Base-by-base conservation (phyloP, 1,140 invertebrate genomes). In the Tetramorium parvispinum region DNA sequence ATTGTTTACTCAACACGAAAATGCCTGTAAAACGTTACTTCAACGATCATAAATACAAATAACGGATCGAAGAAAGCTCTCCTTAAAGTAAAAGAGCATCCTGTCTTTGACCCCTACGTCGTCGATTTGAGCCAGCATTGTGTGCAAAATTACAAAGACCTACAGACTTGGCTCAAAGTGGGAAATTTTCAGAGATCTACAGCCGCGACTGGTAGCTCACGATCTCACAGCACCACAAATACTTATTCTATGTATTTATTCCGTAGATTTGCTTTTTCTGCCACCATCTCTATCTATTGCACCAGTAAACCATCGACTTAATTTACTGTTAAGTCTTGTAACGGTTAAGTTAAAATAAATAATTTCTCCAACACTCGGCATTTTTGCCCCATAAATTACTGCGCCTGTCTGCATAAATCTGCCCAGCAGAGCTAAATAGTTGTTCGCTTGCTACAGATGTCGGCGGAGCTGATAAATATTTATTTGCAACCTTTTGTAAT, bases 61-160 rank as follows among this genome's bases (percentile, higher is more conserved):
- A 93, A 82, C 85, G 93, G 93, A 24, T 92, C 91, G 11, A 95
- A 95, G 88, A 95, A 95, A 88, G 94, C 95, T 3, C 95, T 96
- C 7, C 94, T 97, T 3, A 97, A 97, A 95, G 97, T 98, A 1
- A 94, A 97, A 7, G 97, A 98, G 91, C 97, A 98, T 95, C 97
- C 97, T 13, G 95, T 95, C 37, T 96, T 96, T 92, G 97, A 97
- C 1, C 97, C 97, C 0, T 97, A 98, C 90, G 96, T 98, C 37
- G 97, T 97, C 61, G 96, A 97, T 93, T 94, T 97, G 27, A 96
- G 96, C 87, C 96, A 96, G 18, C 96, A 97, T 89, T 95, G 94
- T 51, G 96, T 97, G 8, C 96, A 96, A 88, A 96, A 95, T 40
- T 97, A 96, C 90, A 95, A 96, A 49, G 96, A 97, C 70, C 91